Conservation (phyloP, 2,113 vertebrate species). For the Channa maculata region DNA sequence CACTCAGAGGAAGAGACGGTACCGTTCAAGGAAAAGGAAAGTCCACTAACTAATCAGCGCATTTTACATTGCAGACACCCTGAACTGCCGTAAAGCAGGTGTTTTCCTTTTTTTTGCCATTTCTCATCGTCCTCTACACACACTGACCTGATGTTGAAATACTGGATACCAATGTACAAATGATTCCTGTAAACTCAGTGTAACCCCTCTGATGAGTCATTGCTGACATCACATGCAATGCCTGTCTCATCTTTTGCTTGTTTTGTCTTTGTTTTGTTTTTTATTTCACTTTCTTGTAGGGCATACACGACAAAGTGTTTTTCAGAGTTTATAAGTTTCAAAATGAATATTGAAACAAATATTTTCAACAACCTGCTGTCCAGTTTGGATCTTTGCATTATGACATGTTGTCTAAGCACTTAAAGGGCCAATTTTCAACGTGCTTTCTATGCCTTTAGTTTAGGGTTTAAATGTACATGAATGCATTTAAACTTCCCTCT, state of each 20-base stretch:
- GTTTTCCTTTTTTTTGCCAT: constrained; percentile 21
- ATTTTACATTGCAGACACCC: neutral
- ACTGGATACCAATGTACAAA: neutral
- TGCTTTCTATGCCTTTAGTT: too few relatives aligned
- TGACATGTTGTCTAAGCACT: neutral
- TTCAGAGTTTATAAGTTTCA: neutral
- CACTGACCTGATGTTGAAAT: constrained; percentile 8
- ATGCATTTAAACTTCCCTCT: too few relatives aligned
- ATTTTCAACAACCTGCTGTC: neutral
- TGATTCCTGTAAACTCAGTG: neutral
- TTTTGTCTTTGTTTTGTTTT: neutral
- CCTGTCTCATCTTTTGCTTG: too few relatives aligned
- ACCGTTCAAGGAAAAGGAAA: constrained; percentile 90
- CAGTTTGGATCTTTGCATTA: neutral
- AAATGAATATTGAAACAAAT: neutral
- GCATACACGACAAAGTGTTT: neutral
- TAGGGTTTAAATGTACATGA: too few relatives aligned
- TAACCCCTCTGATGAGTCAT: neutral
- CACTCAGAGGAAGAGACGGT: constrained; percentile 89
- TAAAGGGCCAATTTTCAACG: too few relatives aligned
- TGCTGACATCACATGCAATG: too few relatives aligned
- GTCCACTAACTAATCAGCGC: constrained; percentile 76
- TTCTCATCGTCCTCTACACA: constrained; percentile 3
- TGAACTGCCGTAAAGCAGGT: constrained; percentile 22
- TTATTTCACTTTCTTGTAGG: too few relatives aligned